These are phyloP conservation scores for Asbolus verrucosus DNA, from an alignment of 1,140 invertebrate species.

Conservation along the genomic window DNA sequence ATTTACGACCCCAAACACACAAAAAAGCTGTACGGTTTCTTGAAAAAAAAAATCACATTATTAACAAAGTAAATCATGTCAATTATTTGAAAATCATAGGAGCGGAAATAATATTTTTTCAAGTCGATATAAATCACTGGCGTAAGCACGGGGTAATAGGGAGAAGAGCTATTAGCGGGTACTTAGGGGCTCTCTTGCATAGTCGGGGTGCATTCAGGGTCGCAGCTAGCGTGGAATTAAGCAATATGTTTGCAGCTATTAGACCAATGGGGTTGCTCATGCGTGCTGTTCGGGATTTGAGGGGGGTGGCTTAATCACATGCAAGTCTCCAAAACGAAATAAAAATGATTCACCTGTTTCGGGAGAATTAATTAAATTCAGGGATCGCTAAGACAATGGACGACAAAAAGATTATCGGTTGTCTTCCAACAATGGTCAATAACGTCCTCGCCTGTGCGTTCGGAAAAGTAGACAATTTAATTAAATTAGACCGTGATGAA, in stretches of 20 bases:
- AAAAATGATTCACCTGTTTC: constrained; percentile 15
- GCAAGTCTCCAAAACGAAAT: constrained; percentile 11
- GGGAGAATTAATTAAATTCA: constrained; percentile 25
- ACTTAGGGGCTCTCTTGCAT: constrained; percentile 56
- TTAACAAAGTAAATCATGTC: constrained; percentile 38
- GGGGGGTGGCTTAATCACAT: constrained; percentile 11
- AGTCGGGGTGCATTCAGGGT: constrained; percentile 49
- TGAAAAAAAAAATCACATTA: constrained; percentile 28
- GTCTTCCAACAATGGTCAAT: constrained; percentile 23
- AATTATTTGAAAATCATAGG: constrained; percentile 51
- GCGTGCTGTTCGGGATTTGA: constrained; percentile 47
- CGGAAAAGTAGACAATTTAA: constrained; percentile 54
- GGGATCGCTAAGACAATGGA: not conserved
- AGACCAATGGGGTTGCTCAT: constrained; percentile 57
- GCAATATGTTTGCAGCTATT: constrained; percentile 62
- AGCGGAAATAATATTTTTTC: constrained; percentile 58
- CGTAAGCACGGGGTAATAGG: constrained; percentile 52
- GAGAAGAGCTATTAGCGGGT: constrained; percentile 62
- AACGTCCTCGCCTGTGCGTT: constrained; percentile 22
- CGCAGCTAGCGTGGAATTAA: constrained; percentile 60
- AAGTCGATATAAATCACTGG: constrained; percentile 57
- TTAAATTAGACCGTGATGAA: constrained; percentile 56
- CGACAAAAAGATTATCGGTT: constrained; percentile 4
- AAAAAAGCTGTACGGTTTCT: constrained; percentile 15
- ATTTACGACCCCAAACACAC: constrained; percentile 32